A percentile compares a stretch with the other conserved stretches of the same genome.
Conservation (phyloP, 2,113 vertebrate species). For the Anas platyrhynchos region DNA sequence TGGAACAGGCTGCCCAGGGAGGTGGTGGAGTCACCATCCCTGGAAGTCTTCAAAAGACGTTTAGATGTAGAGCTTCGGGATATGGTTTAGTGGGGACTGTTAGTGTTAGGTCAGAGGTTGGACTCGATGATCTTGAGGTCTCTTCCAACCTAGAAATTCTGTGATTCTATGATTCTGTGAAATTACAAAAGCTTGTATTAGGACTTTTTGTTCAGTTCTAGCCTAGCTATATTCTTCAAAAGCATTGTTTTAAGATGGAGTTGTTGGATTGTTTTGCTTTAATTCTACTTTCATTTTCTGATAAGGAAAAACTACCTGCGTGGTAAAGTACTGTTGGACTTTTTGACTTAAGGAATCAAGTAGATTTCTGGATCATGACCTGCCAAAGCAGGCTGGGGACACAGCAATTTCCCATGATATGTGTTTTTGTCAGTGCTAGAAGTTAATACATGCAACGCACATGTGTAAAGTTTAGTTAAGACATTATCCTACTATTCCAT, state of each 20-base stretch:
- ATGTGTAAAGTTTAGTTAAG: background rate
- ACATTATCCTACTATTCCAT: background rate
- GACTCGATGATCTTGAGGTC: no score
- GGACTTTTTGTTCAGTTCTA: background rate
- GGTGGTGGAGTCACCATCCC: no score
- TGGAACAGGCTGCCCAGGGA: no score
- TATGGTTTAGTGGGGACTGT: no score
- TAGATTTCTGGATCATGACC: background rate
- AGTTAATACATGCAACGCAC: fast-evolving
- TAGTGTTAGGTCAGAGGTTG: no score
- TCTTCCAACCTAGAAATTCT: no score
- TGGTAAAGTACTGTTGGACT: background rate
- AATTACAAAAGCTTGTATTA: background rate
- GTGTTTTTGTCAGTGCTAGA: background rate
- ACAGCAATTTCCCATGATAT: background rate
- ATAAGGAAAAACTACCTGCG: background rate
- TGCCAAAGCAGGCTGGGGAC: no score
- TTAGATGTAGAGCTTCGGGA: no score
- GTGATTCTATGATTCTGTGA: no score
- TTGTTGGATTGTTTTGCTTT: background rate
- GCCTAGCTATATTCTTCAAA: background rate
- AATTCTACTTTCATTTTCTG: no score
- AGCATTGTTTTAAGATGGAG: background rate
- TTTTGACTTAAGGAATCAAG: background rate
- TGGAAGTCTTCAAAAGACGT: no score